Percentiles rank a stretch among this genome's conserved stretches.
phyloP scores from a whole-genome alignment of 2,113 vertebrate genomes.

The Neomonachus schauinslandi region DNA sequence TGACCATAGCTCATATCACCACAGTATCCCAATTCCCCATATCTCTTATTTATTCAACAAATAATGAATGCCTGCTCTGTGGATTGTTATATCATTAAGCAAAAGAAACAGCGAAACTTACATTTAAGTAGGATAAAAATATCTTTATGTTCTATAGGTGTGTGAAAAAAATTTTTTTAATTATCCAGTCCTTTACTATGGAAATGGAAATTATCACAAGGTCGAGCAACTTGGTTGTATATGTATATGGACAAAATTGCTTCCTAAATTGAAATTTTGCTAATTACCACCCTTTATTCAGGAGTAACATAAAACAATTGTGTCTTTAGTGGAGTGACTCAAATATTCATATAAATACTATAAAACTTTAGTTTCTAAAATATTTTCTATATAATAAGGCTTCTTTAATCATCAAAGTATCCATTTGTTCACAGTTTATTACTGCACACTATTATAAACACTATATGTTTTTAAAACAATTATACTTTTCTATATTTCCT shows the following conservation, averaged over 20 bases:
- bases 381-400: not conserved
- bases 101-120: not conserved
- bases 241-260: not conserved
- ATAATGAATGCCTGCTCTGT: not conserved
- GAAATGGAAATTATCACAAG: not conserved
- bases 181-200: not conserved
- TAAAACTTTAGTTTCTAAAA: not conserved
- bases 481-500: not conserved
- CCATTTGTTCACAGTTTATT: not conserved
- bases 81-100: not conserved
- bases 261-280: not conserved
- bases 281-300: not conserved
- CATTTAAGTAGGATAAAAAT: not conserved
- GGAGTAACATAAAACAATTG: not conserved
- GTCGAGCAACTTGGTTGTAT: not conserved
- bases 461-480: not conserved
- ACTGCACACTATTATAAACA: not conserved
- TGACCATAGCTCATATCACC: not conserved
- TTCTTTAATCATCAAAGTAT: not conserved
- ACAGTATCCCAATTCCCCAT: not conserved
- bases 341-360: constrained; percentile 28
- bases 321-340: not conserved
- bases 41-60: not conserved
- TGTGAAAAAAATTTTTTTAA: not conserved
- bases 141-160: not conserved